Base-by-base conservation (phyloP, 2,888 invertebrate genomes). In the Synanthedon vespiformis region DNA sequence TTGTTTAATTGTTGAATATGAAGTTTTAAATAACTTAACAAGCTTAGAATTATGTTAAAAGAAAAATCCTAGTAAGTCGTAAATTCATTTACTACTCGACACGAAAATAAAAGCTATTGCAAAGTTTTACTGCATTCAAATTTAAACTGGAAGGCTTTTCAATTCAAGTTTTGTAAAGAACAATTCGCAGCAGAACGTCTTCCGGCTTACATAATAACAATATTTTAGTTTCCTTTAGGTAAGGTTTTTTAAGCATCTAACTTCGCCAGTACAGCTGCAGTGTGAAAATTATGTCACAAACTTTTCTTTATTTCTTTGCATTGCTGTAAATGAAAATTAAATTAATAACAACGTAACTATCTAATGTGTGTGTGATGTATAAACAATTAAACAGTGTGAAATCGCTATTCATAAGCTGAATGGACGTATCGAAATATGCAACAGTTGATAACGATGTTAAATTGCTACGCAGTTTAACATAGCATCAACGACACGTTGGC, bases 71-170 rank as follows among this genome's bases (percentile, higher is more conserved):
- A 18, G 70, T 65, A 68, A 76, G 72, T 72, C 72, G 74, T 78
- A 78, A 80, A 80, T 80, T 80, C 69, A 79, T 79, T 81, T 77
- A 74, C 70, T 78, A 73, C 70, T 70, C 71, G 69, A 69, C 74
- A 71, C 72, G 70, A 84, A 34, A 44, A 44, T 44, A 44, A 44
- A 82, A 80, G 76, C 75, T 70, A 75, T 77, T 72, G 76, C 72
- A 71, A 82, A 82, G 74, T 83, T 83, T 78, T 67, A 65, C 72
- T 77, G 80, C 77, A 80, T 79, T 78, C 74, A 77, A 81, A 83
- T 79, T 75, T 77, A 74, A 75, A 70, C 72, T 73, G 68, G 70
- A 70, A 77, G 76, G 72, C 73, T 75, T 80, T 80, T 80, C 77
- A 74, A 83, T 82, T 73, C 71, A 78, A 80, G 74, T 82, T 81